Conservation (phyloP, 2,797 vertebrate genomes). For the Melanotaenia pygmaea region DNA sequence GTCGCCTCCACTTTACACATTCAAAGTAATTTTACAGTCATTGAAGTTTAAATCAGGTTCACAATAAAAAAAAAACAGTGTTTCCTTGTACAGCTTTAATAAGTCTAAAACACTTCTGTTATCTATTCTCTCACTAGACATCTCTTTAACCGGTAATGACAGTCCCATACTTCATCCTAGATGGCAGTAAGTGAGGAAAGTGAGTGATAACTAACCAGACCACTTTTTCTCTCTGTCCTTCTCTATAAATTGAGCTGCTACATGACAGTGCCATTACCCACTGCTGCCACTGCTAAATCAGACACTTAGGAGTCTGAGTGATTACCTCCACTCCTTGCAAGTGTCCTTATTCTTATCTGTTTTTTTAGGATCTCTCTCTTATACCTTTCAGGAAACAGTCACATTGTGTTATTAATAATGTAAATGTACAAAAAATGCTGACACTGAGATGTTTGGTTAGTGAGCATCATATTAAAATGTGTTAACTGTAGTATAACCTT, state of each 20-base stretch:
- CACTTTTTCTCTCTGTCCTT: slow-evolving; percentile 20
- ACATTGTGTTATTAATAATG: slow-evolving; percentile 4
- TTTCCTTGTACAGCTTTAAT: slow-evolving; percentile 34
- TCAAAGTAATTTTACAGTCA: slow-evolving; percentile 15
- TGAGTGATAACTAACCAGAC: slow-evolving; percentile 58
- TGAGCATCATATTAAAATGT: background rate
- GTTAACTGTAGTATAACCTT: background rate
- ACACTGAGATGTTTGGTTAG: background rate
- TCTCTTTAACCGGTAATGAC: slow-evolving; percentile 33
- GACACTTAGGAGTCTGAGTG: slow-evolving; percentile 69
- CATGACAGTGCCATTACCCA: slow-evolving; percentile 74
- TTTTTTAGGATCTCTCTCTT: slow-evolving; percentile 10
- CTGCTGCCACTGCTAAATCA: slow-evolving; percentile 70
- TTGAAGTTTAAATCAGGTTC: slow-evolving; percentile 6
- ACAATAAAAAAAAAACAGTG: slow-evolving; percentile 4
- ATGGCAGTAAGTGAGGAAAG: slow-evolving; percentile 50
- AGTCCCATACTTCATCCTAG: slow-evolving; percentile 41
- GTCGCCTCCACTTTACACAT: background rate
- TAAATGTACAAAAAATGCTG: background rate
- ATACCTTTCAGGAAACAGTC: slow-evolving; percentile 2
- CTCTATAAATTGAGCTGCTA: slow-evolving; percentile 68
- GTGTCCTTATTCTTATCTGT: slow-evolving; percentile 43
- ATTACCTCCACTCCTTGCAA: slow-evolving; percentile 63
- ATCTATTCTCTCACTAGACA: slow-evolving; percentile 49
- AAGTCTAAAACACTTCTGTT: slow-evolving; percentile 35